Conservation (phyloP, 2,797 vertebrate species). For the Acanthiza pusilla region DNA sequence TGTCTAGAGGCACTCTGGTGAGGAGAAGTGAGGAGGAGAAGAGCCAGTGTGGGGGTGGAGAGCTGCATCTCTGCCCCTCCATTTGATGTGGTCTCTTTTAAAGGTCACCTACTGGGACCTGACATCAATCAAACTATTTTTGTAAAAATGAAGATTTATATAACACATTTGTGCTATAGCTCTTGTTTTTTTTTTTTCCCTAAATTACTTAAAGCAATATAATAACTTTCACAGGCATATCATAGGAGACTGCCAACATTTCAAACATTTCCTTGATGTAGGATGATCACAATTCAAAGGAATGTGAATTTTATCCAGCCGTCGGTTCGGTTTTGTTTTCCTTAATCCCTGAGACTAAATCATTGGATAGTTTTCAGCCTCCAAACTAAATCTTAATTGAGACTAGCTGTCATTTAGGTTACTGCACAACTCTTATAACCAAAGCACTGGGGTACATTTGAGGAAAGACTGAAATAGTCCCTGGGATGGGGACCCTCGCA, state of each 20-base stretch:
- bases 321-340: slow-evolving; percentile 59
- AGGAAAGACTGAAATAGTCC: neutral
- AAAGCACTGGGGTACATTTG: neutral
- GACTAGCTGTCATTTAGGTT: slow-evolving; percentile 26
- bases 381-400: slow-evolving; percentile 61
- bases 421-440: neutral
- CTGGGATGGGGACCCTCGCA: neutral
- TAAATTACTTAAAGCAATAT: slow-evolving; percentile 35
- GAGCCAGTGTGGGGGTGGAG: neutral
- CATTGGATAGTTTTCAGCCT: slow-evolving; percentile 51
- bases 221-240: slow-evolving; percentile 69
- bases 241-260: slow-evolving; percentile 44
- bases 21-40: neutral
- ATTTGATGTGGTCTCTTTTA: slow-evolving; percentile 26
- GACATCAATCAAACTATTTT: slow-evolving; percentile 18
- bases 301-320: slow-evolving; percentile 68
- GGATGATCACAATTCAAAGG: slow-evolving; percentile 70
- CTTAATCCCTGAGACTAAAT: slow-evolving; percentile 68
- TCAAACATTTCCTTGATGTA: slow-evolving; percentile 71
- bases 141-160: slow-evolving; percentile 55
- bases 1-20: slow-evolving; percentile 3
- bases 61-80: neutral
- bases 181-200: slow-evolving; percentile 32
- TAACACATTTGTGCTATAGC: slow-evolving; percentile 45
- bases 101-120: neutral